Evolutionary conservation across 92 coral and sea anemone species (phyloP), one percentile per base, ranked within the genome.

Genomic region (Ricordea florida): DNA sequence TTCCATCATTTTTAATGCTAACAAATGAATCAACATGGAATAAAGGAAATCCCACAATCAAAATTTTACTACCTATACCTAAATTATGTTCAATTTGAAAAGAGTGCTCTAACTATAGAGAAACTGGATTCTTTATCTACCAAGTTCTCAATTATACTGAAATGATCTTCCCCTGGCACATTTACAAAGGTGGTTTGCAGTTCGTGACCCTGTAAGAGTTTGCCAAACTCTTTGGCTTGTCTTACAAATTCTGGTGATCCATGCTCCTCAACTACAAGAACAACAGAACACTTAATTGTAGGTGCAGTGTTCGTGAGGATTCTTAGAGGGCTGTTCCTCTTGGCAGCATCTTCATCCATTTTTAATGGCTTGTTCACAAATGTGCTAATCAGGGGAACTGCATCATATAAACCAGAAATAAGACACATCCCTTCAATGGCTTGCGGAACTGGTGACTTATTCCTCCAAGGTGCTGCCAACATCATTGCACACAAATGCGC

Each of bases 401-500:
- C 37, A 15, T 92, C 87, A 53, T 23, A 89, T 9, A 89, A 21
- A 14, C 97, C 97, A 36, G 92, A 81, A 22, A 92, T 9, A 3
- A 92, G 52, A 48, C 66, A 89, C 79, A 92, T 72, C 42, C 90
- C 90, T 63, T 33, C 43, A 14, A 90, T 53, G 15, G 38, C 50
- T 16, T 68, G 42, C 20, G 80, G 83, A 42, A 80, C 29, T 24
- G 58, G 57, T 4, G 69, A 34, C 28, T 64, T 48, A 1, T 49
- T 53, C 36, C 62, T 59, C 85, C 85, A 73, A 8, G 38, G 23
- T 47, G 65, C 40, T 41, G 69, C 62, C 84, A 91, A 50, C 93
- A 90, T 83, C 96, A 93, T 93, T 2, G 98, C 93, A 35, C 83
- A 81, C 8, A 93, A 69, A 44, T 90, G 98, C 4, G 96, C 98